A percentile compares a stretch with the other conserved stretches of the same genome.
These are phyloP conservation scores for Lasioglossum vierecki DNA, from an alignment of 2,888 invertebrate species.

Conservation along the genomic window DNA sequence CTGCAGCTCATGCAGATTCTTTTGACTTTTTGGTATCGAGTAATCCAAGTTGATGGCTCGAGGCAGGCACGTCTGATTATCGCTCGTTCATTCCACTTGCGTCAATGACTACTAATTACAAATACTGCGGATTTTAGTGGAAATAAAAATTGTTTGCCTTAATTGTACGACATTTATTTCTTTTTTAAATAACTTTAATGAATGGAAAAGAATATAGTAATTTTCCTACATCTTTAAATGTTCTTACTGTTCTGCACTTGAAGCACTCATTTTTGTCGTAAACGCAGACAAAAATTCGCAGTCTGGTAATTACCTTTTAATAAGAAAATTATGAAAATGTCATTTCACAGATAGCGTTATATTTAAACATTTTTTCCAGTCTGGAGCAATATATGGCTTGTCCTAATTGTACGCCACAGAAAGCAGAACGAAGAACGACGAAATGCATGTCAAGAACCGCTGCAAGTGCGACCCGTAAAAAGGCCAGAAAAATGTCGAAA, in stretches of 20 bases:
- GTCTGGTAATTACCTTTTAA: not conserved
- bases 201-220: not conserved
- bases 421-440: not conserved
- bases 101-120: not conserved
- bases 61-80: not conserved
- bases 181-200: not conserved
- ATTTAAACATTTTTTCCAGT: not conserved
- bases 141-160: not conserved
- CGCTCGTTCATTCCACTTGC: not conserved
- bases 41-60: not conserved
- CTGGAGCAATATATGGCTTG: not conserved
- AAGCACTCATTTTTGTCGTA: not conserved
- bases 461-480: slow-evolving; percentile 3
- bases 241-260: not conserved
- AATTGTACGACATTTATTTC: not conserved
- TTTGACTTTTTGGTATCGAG: not conserved
- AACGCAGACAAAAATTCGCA: not conserved
- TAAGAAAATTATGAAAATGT: not conserved
- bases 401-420: not conserved
- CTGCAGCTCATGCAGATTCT: too few species aligned
- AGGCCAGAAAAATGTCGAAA: not conserved
- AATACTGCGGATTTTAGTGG: too few species aligned
- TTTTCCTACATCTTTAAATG: not conserved
- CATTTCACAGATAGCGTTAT: not conserved
- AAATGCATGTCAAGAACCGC: slow-evolving; percentile 26